These are phyloP conservation scores for Collichthys lucidus DNA, from an alignment of 2,113 vertebrate species.

Conservation along the genomic window DNA sequence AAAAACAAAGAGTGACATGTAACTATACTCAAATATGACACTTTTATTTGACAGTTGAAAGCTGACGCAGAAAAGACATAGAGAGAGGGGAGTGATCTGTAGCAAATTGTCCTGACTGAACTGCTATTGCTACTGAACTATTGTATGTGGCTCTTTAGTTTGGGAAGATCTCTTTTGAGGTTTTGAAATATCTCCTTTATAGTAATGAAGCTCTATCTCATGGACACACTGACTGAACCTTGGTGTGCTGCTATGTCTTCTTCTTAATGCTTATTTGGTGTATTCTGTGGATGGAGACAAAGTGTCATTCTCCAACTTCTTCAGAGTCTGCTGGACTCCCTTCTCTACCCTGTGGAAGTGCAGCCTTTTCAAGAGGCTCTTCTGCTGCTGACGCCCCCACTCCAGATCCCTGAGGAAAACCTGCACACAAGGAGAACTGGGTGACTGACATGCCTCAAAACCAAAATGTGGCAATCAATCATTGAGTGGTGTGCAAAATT, in stretches of 20 bases:
- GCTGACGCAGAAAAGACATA: too few relatives aligned
- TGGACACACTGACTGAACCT: background rate
- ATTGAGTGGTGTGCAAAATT: too few relatives aligned
- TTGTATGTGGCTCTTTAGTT: background rate
- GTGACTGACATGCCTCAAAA: background rate
- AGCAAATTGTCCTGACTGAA: background rate
- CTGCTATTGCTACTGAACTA: too few relatives aligned
- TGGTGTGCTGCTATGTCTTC: background rate
- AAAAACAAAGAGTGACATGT: too few relatives aligned
- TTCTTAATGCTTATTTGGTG: slow-evolving; percentile 4
- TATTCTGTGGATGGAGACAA: background rate
- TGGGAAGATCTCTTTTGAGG: background rate
- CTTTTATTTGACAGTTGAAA: too few relatives aligned
- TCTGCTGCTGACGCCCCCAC: slow-evolving; percentile 88
- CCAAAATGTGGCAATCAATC: too few relatives aligned
- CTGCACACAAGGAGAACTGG: slow-evolving; percentile 38
- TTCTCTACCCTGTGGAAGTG: slow-evolving; percentile 90
- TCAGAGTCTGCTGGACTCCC: slow-evolving; percentile 86
- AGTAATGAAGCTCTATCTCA: background rate
- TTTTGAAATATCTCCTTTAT: background rate
- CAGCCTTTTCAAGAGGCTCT: slow-evolving; percentile 90
- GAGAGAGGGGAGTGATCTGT: too few relatives aligned
- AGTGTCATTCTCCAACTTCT: slow-evolving; percentile 73
- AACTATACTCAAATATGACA: too few relatives aligned
- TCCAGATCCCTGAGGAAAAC: slow-evolving; percentile 92